Evolutionary conservation across 2,888 invertebrate species (phyloP), one percentile per base, ranked within the genome.

Genomic region (Podabrus alpinus): DNA sequence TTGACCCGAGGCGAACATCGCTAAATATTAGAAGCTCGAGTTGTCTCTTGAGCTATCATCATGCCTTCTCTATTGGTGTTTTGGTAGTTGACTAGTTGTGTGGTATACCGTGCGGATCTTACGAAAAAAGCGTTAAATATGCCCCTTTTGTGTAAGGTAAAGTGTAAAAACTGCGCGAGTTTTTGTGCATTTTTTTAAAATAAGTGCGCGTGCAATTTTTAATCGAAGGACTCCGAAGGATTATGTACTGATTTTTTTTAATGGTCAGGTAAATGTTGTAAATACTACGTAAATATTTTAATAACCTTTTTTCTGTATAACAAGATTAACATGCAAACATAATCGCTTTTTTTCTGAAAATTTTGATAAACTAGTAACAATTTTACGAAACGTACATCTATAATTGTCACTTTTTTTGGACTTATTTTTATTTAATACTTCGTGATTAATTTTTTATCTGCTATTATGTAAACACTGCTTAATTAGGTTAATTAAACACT

Each of bases 1-100:
- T 74, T 71, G 71, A 71, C 71, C 75, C 68, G 67, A 72, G 72
- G 70, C 72, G 75, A 61, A 72, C 69, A 75, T 75, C 72, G 75
- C 75, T 75, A 75, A 75, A 75, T 75, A 75, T 75, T 75, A 69
- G 75, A 69, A 75, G 72, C 66, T 75, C 69, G 75, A 75, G 66
- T n/a, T 72, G 71, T 72, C 75, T 75, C 71, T 75, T 69, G 62
- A 69, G 75, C 29, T 69, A 69, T 75, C 73, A 71, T 69, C 70
- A 72, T 69, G 62, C 45, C 45, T 45, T 72, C 67, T 19, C 67
- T 75, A 73, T 75, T 75, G 75, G 72, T 75, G 75, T 75, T 68
- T 66, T 62, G 70, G 75, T 72, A 68, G 75, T 68, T 62, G 72
- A 74, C 74, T 68, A 61, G 66, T 59, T 64, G 75, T 75, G 75